These are phyloP conservation scores for Epinephelus coioides DNA, from an alignment of 2,797 vertebrate genomes.

Conservation along the genomic window DNA sequence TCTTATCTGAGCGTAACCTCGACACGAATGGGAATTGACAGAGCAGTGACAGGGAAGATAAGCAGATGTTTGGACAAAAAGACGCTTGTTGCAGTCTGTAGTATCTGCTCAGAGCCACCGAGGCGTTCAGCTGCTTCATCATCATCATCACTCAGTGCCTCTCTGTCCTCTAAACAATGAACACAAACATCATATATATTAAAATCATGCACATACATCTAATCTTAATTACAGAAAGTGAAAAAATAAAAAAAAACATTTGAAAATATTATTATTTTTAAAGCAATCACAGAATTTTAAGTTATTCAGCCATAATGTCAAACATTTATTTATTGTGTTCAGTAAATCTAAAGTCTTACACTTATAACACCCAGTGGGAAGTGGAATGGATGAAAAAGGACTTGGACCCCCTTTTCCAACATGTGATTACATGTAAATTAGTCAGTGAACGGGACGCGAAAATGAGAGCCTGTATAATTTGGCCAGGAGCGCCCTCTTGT, in stretches of 20 bases:
- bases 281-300: background rate
- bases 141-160: background rate
- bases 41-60: constrained; percentile 48
- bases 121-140: constrained; percentile 31
- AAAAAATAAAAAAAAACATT: background rate
- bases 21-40: constrained; percentile 57
- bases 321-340: background rate
- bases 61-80: constrained; percentile 67
- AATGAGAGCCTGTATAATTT: background rate
- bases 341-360: background rate
- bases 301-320: background rate
- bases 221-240: fast-evolving
- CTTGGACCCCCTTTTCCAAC: background rate
- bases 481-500: constrained; percentile 58
- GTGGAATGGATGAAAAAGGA: background rate
- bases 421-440: background rate
- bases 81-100: constrained; percentile 48
- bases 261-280: background rate
- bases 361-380: background rate
- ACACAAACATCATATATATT: fast-evolving
- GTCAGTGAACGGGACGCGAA: too few species aligned
- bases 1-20: constrained; percentile 65
- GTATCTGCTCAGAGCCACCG: constrained; percentile 26
- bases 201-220: background rate
- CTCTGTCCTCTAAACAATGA: background rate